Evolutionary conservation across 2,888 invertebrate species (phyloP), one percentile per base, ranked within the genome.

Genomic region (Heliconius sara): DNA sequence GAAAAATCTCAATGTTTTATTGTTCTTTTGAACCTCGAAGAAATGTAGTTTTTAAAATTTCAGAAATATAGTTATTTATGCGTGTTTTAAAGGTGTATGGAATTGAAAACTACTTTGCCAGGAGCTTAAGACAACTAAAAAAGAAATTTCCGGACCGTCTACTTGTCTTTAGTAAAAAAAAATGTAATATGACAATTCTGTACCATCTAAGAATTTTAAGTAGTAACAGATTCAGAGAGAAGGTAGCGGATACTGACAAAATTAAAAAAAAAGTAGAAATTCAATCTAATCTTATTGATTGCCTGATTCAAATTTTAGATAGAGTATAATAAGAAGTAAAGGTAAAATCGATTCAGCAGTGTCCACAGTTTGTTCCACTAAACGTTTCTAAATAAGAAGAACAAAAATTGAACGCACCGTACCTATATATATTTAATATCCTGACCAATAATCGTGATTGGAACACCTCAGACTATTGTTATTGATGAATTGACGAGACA

Each of bases 391-490:
- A 70, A 78, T 34, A 78, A 73, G 52, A 27, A 12, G 52, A 65
- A 65, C 12, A 34, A 73, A 65, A 72, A 43, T 71, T 72, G 7
- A 39, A 72, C 47, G 34, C 71, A 30, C 52, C 52, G 12, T 73
- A 71, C 9, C 16, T 19, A 19, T 70, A 72, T 27, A 72, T 57
- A 57, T 72, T 60, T 73, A 34, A 66, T 72, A 34, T 39, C 19
- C 34, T 63, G 34, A 78, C 65, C 73, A 67, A 67, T n/a, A 73
- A 73, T 67, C 66, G 67, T 73, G 73, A 78, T 57, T 47, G 66
- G 70, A 65, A 73, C 78, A 78, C 78, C 83, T 81, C 78, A 79
- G 68, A 74, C 82, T 81, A 81, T 83, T 82, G 83, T 82, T 83
- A 80, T 75, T 80, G 79, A 79, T 79, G 78, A 80, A 76, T 80